Evolutionary conservation across 1,140 invertebrate species (phyloP).

Genomic region (Apis laboriosa): DNA sequence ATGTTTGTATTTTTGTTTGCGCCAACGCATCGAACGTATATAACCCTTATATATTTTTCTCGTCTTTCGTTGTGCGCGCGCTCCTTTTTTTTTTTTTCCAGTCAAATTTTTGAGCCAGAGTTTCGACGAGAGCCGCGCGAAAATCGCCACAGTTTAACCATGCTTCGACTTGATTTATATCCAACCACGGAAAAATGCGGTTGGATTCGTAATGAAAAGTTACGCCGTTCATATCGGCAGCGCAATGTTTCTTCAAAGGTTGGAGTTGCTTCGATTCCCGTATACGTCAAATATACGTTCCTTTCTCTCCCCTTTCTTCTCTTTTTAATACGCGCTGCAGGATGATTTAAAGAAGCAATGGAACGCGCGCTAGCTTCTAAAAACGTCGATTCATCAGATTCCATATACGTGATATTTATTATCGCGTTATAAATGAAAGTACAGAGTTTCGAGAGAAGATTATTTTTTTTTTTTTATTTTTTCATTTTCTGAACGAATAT

Average conservation of each 20-base stretch:
- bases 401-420: too few relatives aligned
- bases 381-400: neutral
- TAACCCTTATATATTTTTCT: constrained; percentile 26
- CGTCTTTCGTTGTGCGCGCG: neutral
- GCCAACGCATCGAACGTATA: neutral
- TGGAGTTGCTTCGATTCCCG: neutral
- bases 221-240: neutral
- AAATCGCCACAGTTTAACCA: constrained; percentile 43
- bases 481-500: too few relatives aligned
- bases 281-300: neutral
- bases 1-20: constrained; percentile 41
- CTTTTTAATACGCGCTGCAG: constrained; percentile 11
- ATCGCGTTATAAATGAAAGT: neutral
- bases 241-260: neutral
- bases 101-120: constrained; percentile 27
- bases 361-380: neutral
- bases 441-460: neutral
- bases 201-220: constrained; percentile 36
- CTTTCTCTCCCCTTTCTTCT: neutral
- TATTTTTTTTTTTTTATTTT: too few relatives aligned
- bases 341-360: neutral
- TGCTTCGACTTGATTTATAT: constrained; percentile 45
- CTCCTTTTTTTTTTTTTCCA: neutral
- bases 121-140: constrained; percentile 1
- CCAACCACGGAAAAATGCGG: constrained; percentile 22